Evolutionary conservation across 1,140 invertebrate genomes (phyloP).

Genomic region (Pectinophora gossypiella): DNA sequence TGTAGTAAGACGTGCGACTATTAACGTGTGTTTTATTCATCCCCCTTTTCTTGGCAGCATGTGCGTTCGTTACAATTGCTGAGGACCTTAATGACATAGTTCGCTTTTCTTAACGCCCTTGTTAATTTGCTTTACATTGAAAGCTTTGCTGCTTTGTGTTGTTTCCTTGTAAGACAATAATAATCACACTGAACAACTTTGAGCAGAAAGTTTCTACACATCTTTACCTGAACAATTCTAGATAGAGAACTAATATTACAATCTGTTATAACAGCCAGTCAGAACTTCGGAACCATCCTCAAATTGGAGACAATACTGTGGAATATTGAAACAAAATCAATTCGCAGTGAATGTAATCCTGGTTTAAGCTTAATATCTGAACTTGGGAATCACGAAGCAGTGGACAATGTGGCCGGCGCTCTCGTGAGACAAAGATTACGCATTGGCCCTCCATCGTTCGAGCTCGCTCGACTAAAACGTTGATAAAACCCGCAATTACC

Average conservation of each 20-base stretch:
- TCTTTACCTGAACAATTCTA: too few species aligned
- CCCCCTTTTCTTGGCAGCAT: constrained; percentile 40
- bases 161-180: too few species aligned
- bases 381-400: constrained; percentile 23
- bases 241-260: too few species aligned
- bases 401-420: constrained; percentile 44
- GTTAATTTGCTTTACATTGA: constrained; percentile 19
- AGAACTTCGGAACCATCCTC: too few species aligned
- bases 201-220: too few species aligned
- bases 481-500: constrained; percentile 24
- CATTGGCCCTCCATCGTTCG: constrained; percentile 37
- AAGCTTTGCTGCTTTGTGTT: too few species aligned
- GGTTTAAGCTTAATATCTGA: constrained; percentile 41
- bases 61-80: constrained; percentile 36
- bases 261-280: too few species aligned
- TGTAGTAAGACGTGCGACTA: constrained; percentile 40
- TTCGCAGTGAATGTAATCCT: not conserved
- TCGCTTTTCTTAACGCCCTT: constrained; percentile 36
- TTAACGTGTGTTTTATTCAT: constrained; percentile 57
- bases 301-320: not conserved
- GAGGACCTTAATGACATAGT: constrained; percentile 37
- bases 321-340: not conserved
- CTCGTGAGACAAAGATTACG: constrained; percentile 60
- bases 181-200: too few species aligned
- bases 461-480: constrained; percentile 24